These are phyloP conservation scores for Mnemiopsis leidyi DNA, from an alignment of 37 sponge, comb jelly and placozoan genomes.

Conservation along the genomic window DNA sequence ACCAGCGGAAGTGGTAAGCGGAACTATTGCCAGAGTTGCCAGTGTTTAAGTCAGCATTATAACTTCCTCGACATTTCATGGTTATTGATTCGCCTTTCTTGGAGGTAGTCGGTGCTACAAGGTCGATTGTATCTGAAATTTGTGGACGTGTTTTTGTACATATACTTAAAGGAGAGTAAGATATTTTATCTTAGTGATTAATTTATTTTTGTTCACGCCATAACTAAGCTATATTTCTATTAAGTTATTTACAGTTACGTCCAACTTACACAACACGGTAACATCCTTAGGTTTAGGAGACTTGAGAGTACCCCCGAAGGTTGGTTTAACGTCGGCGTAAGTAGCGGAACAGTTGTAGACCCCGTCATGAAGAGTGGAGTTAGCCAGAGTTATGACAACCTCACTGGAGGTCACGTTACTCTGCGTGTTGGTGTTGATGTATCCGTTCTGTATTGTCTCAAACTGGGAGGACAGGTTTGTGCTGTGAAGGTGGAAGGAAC, in stretches of 20 bases:
- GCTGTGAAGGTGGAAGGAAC: no score
- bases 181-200: no score
- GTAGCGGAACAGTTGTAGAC: constrained; percentile 43
- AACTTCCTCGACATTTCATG: background rate
- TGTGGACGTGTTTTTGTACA: no score
- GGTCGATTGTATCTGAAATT: constrained; percentile 4
- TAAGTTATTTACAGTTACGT: no score
- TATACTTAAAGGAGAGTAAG: no score
- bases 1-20: background rate
- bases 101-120: background rate
- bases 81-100: constrained; percentile 17
- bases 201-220: no score
- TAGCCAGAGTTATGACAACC: constrained; percentile 18
- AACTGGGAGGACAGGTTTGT: constrained; percentile 12
- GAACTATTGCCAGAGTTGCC: background rate
- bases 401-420: background rate
- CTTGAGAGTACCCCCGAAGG: constrained; percentile 33
- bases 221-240: no score
- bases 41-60: background rate
- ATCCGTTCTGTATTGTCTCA: background rate
- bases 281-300: background rate
- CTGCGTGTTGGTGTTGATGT: background rate
- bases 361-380: background rate
- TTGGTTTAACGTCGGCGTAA: background rate
- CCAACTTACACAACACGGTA: background rate